A percentile compares a stretch with the other conserved stretches of the same genome.
These are phyloP conservation scores for Lasioglossum figueresi DNA, from an alignment of 2,888 invertebrate species.

Conservation along the genomic window DNA sequence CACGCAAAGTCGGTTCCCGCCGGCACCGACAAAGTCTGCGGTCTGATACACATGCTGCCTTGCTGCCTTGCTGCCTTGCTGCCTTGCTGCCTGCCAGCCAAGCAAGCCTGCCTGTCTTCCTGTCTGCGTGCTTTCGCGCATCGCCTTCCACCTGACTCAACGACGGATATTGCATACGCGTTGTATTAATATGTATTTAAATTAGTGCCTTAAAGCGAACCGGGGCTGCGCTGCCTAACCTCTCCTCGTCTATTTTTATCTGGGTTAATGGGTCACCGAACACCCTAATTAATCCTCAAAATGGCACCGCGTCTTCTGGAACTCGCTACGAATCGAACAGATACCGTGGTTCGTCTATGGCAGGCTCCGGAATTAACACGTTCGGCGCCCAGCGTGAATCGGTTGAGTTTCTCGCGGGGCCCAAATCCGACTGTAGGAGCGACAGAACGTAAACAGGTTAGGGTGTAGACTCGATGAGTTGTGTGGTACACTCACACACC, in stretches of 20 bases:
- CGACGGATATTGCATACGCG: conserved; percentile 71
- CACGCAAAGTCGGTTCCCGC: conserved; percentile 69
- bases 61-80: conserved; percentile 18
- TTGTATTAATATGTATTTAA: conserved; percentile 81
- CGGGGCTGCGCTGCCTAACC: conserved; percentile 72
- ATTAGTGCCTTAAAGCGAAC: conserved; percentile 77
- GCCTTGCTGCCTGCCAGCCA: conserved; percentile 9
- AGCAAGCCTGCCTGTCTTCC: conserved; percentile 17
- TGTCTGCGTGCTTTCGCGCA: conserved; percentile 21
- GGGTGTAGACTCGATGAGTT: too few relatives aligned
- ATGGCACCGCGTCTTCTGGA: neutral
- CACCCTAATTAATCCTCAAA: neutral
- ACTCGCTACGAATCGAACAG: neutral
- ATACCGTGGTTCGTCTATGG: neutral
- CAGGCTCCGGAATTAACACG: too few relatives aligned
- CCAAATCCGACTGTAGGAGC: too few relatives aligned
- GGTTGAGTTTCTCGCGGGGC: too few relatives aligned
- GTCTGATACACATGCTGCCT: conserved; percentile 27
- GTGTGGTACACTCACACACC: too few relatives aligned
- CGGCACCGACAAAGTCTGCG: conserved; percentile 57
- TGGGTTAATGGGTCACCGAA: conserved; percentile 3
- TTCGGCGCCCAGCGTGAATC: too few relatives aligned
- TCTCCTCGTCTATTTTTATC: conserved; percentile 3
- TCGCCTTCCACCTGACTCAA: conserved; percentile 30
- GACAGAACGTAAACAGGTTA: too few relatives aligned